Percentiles rank a stretch among this genome's conserved stretches.
Conservation (phyloP, 64 coral and sea anemone species). For the Pachyseris speciosa region DNA sequence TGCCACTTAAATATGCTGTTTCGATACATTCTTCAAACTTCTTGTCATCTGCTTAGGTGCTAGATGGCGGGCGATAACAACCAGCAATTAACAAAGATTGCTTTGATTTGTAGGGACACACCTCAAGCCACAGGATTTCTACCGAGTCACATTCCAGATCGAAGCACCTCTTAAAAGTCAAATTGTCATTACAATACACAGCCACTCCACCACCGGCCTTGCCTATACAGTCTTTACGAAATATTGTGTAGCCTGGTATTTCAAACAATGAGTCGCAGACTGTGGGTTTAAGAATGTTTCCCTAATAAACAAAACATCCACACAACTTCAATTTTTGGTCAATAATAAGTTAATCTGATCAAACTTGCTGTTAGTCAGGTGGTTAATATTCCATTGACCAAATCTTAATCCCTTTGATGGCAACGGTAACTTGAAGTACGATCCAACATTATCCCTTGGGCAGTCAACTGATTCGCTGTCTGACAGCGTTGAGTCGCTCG, state of each 20-base stretch:
- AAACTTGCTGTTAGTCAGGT: background rate
- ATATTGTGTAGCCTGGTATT: constrained; percentile 28
- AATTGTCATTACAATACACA: constrained; percentile 33
- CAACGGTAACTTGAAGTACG: no score
- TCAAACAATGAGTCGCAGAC: constrained; percentile 43
- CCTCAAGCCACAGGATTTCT: constrained; percentile 65
- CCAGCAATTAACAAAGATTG: constrained; percentile 57
- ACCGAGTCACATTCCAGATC: constrained; percentile 38
- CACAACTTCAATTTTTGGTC: constrained; percentile 14
- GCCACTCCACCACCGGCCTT: constrained; percentile 43
- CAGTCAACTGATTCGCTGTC: no score
- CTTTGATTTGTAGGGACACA: constrained; percentile 72
- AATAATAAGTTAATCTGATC: background rate
- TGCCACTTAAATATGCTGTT: constrained; percentile 47
- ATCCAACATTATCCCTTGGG: no score
- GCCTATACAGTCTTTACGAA: constrained; percentile 20
- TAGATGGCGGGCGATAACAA: constrained; percentile 49
- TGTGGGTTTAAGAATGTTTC: background rate
- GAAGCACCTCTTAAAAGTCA: constrained; percentile 30
- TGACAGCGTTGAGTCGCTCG: no score
- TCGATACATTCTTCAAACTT: constrained; percentile 53
- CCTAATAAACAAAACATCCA: constrained; percentile 63
- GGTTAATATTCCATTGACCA: background rate
- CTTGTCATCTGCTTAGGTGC: constrained; percentile 29
- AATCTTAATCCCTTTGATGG: background rate